These are phyloP conservation scores for Allenopithecus nigroviridis DNA, from an alignment of 2,797 vertebrate genomes.

Conservation along the genomic window DNA sequence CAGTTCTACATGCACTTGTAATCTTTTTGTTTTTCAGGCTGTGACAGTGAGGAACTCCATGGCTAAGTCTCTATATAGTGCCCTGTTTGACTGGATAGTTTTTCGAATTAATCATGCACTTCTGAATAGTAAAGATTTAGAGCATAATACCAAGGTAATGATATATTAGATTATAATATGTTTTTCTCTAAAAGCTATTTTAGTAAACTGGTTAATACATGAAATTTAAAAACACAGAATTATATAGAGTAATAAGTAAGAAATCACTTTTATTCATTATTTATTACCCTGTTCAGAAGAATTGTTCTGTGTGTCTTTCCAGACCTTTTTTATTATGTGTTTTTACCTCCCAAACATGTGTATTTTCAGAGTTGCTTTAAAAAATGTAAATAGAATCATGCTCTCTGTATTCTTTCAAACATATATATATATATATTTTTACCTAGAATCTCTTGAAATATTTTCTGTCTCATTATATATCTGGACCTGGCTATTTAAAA, in stretches of 20 bases:
- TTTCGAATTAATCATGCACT: conserved; percentile 99
- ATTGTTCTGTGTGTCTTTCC: background rate
- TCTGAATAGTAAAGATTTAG: conserved; percentile 95
- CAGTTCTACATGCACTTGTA: conserved; percentile 14
- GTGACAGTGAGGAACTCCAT: conserved; percentile 97
- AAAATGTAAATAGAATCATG: conserved; percentile 12
- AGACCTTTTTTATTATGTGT: background rate
- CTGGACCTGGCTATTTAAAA: background rate
- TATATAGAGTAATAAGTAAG: conserved; percentile 13
- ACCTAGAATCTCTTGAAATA: background rate
- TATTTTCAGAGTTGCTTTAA: conserved; percentile 28
- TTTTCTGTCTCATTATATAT: background rate
- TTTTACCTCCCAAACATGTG: background rate
- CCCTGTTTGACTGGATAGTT: conserved; percentile 99
- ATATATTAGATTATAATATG: background rate
- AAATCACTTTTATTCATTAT: background rate
- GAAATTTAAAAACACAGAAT: conserved; percentile 15
- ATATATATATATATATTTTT: background rate
- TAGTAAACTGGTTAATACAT: background rate
- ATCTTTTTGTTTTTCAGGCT: conserved; percentile 85
- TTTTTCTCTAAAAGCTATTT: conserved; percentile 11
- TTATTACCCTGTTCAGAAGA: background rate
- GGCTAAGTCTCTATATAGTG: conserved; percentile 97
- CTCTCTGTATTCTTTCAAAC: background rate
- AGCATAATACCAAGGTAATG: conserved; percentile 92